These are phyloP conservation scores for Perccottus glenii DNA, from an alignment of 2,113 vertebrate species.

Conservation along the genomic window DNA sequence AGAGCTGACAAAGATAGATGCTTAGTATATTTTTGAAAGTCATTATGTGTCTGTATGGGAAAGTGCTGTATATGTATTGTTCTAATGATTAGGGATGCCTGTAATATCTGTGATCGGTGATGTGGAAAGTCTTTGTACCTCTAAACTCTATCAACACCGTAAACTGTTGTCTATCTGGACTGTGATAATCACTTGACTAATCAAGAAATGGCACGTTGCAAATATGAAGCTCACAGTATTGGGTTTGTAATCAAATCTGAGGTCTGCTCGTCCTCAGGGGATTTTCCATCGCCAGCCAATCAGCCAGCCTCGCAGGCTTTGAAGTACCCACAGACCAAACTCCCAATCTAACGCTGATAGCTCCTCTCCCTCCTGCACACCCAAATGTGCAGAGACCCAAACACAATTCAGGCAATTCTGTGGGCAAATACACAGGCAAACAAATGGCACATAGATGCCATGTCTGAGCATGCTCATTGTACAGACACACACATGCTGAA, in stretches of 20 bases:
- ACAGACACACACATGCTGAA: slow-evolving; percentile 13
- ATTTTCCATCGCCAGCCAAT: slow-evolving; percentile 56
- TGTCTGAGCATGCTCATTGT: slow-evolving; percentile 35
- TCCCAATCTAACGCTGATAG: slow-evolving; percentile 40
- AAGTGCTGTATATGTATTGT: not conserved
- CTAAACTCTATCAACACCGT: slow-evolving; percentile 25
- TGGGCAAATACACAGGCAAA: slow-evolving; percentile 54
- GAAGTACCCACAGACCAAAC: slow-evolving; percentile 60
- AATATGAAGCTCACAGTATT: slow-evolving; percentile 68
- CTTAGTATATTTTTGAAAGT: slow-evolving; percentile 5
- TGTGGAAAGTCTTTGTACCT: not conserved
- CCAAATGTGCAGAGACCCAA: slow-evolving; percentile 40
- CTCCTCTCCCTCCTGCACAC: slow-evolving; percentile 26
- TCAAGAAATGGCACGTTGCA: slow-evolving; percentile 56
- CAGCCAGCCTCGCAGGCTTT: slow-evolving; percentile 55
- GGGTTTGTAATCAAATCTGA: slow-evolving; percentile 74
- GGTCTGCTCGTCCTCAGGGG: slow-evolving; percentile 54
- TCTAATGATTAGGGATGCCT: no score
- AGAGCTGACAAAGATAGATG: slow-evolving; percentile 30
- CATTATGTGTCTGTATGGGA: not conserved
- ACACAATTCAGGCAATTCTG: slow-evolving; percentile 59
- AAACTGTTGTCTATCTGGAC: slow-evolving; percentile 37
- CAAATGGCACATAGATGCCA: slow-evolving; percentile 54
- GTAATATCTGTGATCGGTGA: no score
- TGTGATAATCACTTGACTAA: slow-evolving; percentile 62